Evolutionary conservation across 2,113 vertebrate species (phyloP).

Genomic region (Naja naja): DNA sequence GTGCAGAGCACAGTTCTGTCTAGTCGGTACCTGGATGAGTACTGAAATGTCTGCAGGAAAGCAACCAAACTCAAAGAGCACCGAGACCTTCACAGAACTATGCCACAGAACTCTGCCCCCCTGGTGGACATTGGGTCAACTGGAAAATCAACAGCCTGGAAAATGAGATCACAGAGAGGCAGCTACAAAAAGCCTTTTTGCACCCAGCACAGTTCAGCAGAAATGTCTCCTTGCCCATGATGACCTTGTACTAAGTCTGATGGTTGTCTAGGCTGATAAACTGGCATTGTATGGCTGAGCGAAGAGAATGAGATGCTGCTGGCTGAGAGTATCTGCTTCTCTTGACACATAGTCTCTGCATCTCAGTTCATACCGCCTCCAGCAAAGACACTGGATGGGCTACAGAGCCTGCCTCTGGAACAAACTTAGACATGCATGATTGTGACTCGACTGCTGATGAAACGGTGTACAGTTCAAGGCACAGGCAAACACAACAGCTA

Average conservation of each 20-base stretch:
- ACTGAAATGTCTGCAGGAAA: too few species aligned
- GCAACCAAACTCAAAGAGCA: too few species aligned
- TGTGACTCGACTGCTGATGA: neutral
- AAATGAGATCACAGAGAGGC: neutral
- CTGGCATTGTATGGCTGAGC: neutral
- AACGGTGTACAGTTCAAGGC: neutral
- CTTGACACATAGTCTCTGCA: neutral
- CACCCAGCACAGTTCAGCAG: neutral
- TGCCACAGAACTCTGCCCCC: neutral
- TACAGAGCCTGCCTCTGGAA: neutral
- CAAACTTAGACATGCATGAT: rapidly evolving
- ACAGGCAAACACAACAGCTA: neutral
- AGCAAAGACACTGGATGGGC: neutral
- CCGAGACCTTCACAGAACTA: neutral
- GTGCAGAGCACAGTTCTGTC: too few species aligned
- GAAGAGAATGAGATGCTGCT: neutral
- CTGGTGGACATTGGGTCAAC: neutral
- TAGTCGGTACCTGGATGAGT: too few species aligned
- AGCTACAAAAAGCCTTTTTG: neutral
- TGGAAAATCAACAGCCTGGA: neutral
- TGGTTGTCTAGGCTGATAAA: neutral
- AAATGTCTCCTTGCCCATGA: rapidly evolving
- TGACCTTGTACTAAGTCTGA: neutral
- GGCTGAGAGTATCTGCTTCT: neutral
- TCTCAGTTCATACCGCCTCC: neutral